Conservation (phyloP, 2,797 vertebrate genomes). For the Allobates femoralis region DNA sequence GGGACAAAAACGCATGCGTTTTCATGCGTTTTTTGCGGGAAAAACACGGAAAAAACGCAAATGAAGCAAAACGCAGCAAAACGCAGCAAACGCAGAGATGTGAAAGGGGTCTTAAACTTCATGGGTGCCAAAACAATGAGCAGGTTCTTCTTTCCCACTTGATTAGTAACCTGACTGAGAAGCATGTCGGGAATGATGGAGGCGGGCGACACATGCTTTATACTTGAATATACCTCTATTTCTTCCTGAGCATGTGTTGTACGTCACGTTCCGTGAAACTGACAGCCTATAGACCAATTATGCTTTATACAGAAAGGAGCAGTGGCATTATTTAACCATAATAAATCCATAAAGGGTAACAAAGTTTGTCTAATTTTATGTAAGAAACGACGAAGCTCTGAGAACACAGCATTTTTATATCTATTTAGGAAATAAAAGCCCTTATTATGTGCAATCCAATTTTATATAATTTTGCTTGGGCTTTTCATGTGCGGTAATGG, state of each 20-base stretch:
- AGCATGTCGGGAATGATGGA: too few species aligned
- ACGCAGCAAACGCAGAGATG: too few species aligned
- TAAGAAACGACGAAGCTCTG: not conserved
- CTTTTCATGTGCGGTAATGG: constrained; percentile 28
- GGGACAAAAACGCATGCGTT: too few species aligned
- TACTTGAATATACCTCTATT: too few species aligned
- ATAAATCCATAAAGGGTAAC: constrained; percentile 4
- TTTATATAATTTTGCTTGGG: constrained; percentile 40
- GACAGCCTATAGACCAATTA: not conserved
- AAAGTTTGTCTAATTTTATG: constrained; percentile 10
- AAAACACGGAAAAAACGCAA: too few species aligned
- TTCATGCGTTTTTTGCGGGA: too few species aligned
- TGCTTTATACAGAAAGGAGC: not conserved
- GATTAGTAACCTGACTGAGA: too few species aligned
- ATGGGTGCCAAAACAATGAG: too few species aligned
- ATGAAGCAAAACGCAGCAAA: too few species aligned
- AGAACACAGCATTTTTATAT: not conserved
- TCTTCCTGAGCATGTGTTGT: not conserved
- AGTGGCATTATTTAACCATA: not conserved
- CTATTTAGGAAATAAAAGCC: constrained; percentile 40
- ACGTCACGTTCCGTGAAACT: not conserved
- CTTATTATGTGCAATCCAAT: constrained; percentile 42
- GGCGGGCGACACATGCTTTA: too few species aligned
- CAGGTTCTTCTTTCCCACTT: too few species aligned
- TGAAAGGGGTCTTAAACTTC: too few species aligned